Conservation (phyloP, 2,797 vertebrate genomes). For the Novumbra hubbsi region DNA sequence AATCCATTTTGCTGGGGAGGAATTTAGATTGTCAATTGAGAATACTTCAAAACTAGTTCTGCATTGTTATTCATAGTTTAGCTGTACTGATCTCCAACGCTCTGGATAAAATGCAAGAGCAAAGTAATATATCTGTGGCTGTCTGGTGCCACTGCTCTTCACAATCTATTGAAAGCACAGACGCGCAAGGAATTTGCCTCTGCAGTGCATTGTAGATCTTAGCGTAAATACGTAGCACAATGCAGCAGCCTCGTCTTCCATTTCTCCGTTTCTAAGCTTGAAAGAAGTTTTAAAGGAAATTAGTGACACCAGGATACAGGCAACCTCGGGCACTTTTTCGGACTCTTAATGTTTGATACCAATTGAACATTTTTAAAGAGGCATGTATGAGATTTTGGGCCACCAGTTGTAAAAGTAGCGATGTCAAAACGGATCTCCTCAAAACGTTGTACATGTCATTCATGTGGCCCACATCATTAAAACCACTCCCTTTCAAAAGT, state of each 20-base stretch:
- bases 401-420: no score
- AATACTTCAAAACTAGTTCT: not conserved
- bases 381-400: no score
- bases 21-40: not conserved
- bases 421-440: no score
- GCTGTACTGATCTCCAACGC: not conserved
- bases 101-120: slow-evolving; percentile 4
- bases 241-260: not conserved
- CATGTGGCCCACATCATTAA: no score
- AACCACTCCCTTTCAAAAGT: no score
- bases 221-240: not conserved
- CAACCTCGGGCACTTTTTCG: no score
- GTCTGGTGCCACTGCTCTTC: not conserved
- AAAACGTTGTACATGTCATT: no score
- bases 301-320: no score
- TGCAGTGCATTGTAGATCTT: not conserved
- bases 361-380: no score
- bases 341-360: no score
- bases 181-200: not conserved
- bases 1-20: not conserved
- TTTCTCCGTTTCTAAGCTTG: not conserved
- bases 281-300: no score
- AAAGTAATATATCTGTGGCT: not conserved
- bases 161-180: not conserved
- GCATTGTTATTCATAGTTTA: slow-evolving; percentile 15